Conservation (phyloP, 2,888 invertebrate genomes). For the Ametastegia equiseti region DNA sequence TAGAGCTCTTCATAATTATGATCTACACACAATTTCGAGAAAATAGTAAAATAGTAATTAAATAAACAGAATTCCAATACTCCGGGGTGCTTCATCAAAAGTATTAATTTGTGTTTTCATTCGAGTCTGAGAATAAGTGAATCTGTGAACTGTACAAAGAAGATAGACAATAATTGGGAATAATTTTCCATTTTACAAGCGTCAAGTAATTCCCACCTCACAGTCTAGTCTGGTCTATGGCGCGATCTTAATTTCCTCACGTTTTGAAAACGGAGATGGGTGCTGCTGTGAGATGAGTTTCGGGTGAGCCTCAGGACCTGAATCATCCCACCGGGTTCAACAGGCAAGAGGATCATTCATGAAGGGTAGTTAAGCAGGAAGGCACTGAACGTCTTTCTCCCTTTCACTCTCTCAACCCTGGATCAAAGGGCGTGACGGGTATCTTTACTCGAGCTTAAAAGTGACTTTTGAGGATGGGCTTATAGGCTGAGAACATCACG, state of each 20-base stretch:
- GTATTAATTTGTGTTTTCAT: background rate
- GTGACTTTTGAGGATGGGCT: conserved; percentile 8
- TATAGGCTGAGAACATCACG: background rate
- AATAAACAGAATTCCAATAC: too few species aligned
- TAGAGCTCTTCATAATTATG: too few species aligned
- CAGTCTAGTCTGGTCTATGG: background rate
- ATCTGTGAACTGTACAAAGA: background rate
- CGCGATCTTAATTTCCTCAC: conserved; percentile 9
- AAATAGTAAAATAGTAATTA: too few species aligned
- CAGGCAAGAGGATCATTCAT: background rate
- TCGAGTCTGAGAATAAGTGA: background rate
- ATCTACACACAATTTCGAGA: too few species aligned
- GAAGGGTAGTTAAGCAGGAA: conserved; percentile 22
- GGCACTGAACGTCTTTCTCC: conserved; percentile 17
- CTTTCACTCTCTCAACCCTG: background rate
- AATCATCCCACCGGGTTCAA: conserved; percentile 7
- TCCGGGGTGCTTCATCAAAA: too few species aligned
- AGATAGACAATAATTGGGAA: background rate
- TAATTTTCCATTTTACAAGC: background rate
- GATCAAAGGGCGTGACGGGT: conserved; percentile 17
- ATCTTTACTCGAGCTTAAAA: background rate
- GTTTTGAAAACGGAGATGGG: conserved; percentile 3
- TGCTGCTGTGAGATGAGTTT: conserved; percentile 21
- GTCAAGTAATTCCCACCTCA: background rate
- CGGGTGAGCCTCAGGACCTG: conserved; percentile 2